phyloP scores from a whole-genome alignment of 2,888 invertebrate genomes.

The Thereva unica region DNA sequence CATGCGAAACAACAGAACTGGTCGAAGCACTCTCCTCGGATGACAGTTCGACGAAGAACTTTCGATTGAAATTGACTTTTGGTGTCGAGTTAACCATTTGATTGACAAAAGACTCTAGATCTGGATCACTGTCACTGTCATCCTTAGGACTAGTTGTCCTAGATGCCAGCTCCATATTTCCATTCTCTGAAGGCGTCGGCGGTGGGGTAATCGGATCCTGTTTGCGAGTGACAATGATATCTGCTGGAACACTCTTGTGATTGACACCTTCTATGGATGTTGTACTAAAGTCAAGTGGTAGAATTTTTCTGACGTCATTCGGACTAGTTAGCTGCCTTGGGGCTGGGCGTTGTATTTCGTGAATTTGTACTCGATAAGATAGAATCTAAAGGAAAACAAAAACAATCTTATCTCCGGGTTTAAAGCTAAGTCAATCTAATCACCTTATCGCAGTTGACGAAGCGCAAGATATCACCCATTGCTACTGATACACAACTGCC shows the following conservation, averaged over 20 bases:
- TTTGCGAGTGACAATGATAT: slow-evolving; percentile 52
- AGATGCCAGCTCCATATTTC: not conserved
- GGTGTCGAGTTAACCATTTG: slow-evolving; percentile 42
- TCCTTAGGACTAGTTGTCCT: slow-evolving; percentile 28
- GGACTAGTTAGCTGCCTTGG: slow-evolving; percentile 44
- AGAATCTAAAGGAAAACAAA: slow-evolving; percentile 46
- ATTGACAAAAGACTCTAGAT: slow-evolving; percentile 45
- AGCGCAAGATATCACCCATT: slow-evolving; percentile 51
- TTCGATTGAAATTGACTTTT: slow-evolving; percentile 21
- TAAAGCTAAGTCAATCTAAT: slow-evolving; percentile 18
- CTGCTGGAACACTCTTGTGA: slow-evolving; percentile 51
- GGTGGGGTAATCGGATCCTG: slow-evolving; percentile 44
- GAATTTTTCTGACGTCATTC: slow-evolving; percentile 41
- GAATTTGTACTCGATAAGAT: slow-evolving; percentile 51
- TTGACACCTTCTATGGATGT: slow-evolving; percentile 51
- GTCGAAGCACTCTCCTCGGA: not conserved
- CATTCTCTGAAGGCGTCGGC: not conserved
- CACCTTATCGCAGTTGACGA: slow-evolving; percentile 51
- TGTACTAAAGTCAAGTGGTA: slow-evolving; percentile 49
- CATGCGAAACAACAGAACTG: not conserved
- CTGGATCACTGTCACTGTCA: slow-evolving; percentile 48
- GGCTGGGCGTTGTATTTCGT: slow-evolving; percentile 46
- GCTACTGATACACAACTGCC: slow-evolving; percentile 54
- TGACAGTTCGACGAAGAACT: slow-evolving; percentile 9
- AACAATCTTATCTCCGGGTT: not conserved